Conservation (phyloP, 2,888 invertebrate genomes). For the Cabera pusaria region DNA sequence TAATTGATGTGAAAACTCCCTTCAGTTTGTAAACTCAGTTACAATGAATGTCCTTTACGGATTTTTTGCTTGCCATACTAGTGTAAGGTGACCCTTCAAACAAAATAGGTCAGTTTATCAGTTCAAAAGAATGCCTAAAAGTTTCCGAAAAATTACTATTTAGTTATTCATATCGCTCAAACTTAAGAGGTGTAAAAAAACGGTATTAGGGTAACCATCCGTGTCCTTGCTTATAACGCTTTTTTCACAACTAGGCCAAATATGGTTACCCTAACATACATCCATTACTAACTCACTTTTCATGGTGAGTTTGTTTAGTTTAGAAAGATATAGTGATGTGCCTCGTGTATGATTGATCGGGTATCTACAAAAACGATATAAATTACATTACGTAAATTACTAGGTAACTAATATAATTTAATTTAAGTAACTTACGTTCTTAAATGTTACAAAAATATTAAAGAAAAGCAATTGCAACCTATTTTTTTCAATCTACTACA, state of each 20-base stretch:
- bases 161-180: slow-evolving; percentile 7
- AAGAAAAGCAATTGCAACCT: no score
- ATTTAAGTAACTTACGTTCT: no score
- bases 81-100: slow-evolving; percentile 33
- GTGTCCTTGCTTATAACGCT: slow-evolving; percentile 41
- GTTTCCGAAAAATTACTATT: not conserved
- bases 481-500: no score
- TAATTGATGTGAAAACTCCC: no score
- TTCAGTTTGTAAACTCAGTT: no score
- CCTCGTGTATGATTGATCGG: no score
- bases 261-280: slow-evolving; percentile 31
- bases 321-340: slow-evolving; percentile 20
- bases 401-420: no score
- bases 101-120: slow-evolving; percentile 33
- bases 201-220: slow-evolving; percentile 19
- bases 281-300: slow-evolving; percentile 26
- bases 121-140: slow-evolving; percentile 19
- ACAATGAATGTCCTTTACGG: no score
- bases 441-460: no score
- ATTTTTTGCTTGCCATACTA: no score
- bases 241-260: slow-evolving; percentile 54
- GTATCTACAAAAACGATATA: no score
- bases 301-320: slow-evolving; percentile 18
- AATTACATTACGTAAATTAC: no score
- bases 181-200: slow-evolving; percentile 9